A percentile compares a stretch with the other conserved stretches of the same genome.
These are phyloP conservation scores for Tipula confusa DNA, from an alignment of 2,888 invertebrate species.

Conservation along the genomic window DNA sequence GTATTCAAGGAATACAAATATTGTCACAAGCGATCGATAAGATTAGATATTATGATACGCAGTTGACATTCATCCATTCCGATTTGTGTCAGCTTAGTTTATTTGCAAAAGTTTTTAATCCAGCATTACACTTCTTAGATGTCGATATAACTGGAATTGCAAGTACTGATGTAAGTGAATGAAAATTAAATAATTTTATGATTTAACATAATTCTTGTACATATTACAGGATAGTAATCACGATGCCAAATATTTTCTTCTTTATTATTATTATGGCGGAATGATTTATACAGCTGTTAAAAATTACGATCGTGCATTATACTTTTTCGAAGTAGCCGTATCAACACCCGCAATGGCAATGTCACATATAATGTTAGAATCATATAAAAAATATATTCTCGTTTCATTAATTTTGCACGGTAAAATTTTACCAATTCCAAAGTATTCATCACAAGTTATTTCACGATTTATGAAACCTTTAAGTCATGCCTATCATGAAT, in stretches of 20 bases:
- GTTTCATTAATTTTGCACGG: constrained; percentile 88
- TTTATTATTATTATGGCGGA: constrained; percentile 96
- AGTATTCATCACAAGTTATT: constrained; percentile 88
- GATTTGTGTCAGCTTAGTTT: constrained; percentile 90
- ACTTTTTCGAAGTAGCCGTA: constrained; percentile 93
- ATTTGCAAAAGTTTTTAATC: constrained; percentile 85
- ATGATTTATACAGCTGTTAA: constrained; percentile 95
- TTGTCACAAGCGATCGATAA: constrained; percentile 81
- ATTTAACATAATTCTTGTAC: background rate
- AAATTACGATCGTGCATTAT: constrained; percentile 86
- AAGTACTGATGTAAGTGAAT: constrained; percentile 60
- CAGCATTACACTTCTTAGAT: constrained; percentile 82
- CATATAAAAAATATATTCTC: constrained; percentile 93
- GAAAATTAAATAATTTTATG: background rate
- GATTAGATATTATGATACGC: constrained; percentile 80
- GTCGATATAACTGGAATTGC: constrained; percentile 89
- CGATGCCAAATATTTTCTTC: constrained; percentile 67
- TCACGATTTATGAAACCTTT: constrained; percentile 78
- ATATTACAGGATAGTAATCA: constrained; percentile 62
- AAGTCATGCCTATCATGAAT: constrained; percentile 82
- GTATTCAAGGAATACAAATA: constrained; percentile 75
- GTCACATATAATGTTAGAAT: constrained; percentile 95
- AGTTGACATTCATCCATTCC: constrained; percentile 90
- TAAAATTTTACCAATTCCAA: constrained; percentile 73
- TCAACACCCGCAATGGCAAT: constrained; percentile 93